These are phyloP conservation scores for Formicarius rufipectus DNA, from an alignment of 2,113 vertebrate genomes.

Conservation along the genomic window DNA sequence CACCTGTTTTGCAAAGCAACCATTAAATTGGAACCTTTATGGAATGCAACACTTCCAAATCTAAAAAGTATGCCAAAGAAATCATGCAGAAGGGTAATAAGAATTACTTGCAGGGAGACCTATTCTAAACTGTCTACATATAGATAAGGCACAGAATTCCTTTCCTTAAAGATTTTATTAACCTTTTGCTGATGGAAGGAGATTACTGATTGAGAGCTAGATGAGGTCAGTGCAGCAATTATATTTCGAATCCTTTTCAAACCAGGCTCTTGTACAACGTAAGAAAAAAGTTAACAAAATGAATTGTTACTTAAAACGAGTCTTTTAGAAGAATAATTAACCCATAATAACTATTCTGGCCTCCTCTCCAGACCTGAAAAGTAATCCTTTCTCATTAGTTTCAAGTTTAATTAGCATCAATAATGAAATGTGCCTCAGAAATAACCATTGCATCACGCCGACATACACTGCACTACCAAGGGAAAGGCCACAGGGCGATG, in stretches of 20 bases:
- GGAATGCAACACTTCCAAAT: background rate
- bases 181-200: slow-evolving; percentile 75
- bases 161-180: slow-evolving; percentile 75
- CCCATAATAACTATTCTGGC: slow-evolving; percentile 76
- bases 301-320: slow-evolving; percentile 68
- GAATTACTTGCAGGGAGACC: slow-evolving; percentile 19
- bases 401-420: slow-evolving; percentile 79
- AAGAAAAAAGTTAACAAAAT: slow-evolving; percentile 71
- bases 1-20: background rate
- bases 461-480: background rate
- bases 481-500: background rate
- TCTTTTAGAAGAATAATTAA: slow-evolving; percentile 79
- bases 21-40: background rate
- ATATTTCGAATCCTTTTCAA: slow-evolving; percentile 70
- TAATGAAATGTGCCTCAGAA: slow-evolving; percentile 67
- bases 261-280: slow-evolving; percentile 54
- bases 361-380: slow-evolving; percentile 72
- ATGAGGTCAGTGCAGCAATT: slow-evolving; percentile 76
- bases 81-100: background rate
- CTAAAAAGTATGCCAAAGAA: background rate
- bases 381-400: slow-evolving; percentile 78
- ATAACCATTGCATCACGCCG: slow-evolving; percentile 24
- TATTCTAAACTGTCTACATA: slow-evolving; percentile 41
- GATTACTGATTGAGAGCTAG: slow-evolving; percentile 75
- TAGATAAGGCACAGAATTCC: slow-evolving; percentile 60